Base-by-base conservation (phyloP, 2,888 invertebrate genomes). In the Clunio marinus region DNA sequence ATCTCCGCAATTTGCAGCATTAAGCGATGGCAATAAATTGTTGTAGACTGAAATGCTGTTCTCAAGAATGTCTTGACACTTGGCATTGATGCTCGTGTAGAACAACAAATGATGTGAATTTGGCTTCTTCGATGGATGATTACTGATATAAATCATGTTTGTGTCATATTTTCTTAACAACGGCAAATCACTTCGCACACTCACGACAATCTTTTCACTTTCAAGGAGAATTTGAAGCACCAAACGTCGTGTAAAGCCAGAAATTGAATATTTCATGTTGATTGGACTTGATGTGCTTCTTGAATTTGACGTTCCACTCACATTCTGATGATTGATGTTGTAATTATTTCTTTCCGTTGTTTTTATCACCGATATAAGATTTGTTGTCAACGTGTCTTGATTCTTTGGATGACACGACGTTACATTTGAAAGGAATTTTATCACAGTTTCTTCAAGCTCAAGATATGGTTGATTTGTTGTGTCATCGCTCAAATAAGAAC, bases 231-330 rank as follows among this genome's bases (percentile, higher is more conserved):
- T 83, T 74, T 95, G 93, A 67, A 95, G 81, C 71, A 95, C 87
- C 69, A 96, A 80, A 66, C 94, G 85, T 27, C 95, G 85, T 45
- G 93, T 90, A 80, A 95, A 95, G 5, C 94, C 93, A 0, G 91
- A 89, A 74, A 95, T 89, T 10, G 76, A 74, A 25, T 72, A 69
- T 69, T 72, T 74, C 37, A 71, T 72, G 46, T 63, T 58, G 1
- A 77, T 75, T 66, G 78, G 78, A 35, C 70, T 71, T 71, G 51
- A 8, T 17, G n/a, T 13, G 1, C 1, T 13, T 37, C 57, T 10
- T 4, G 13, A 7, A 1, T 13, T 7, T 15, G 59, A 57, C n/a
- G 68, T 45, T 13, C 25, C 37, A n/a, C 22, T 3, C 7, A 35
- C 15, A 25, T 20, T 73, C 72, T 68, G 74, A 73, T 70, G 69